phyloP scores from a whole-genome alignment of 2,888 invertebrate species.

The Phyllotreta striolata region DNA sequence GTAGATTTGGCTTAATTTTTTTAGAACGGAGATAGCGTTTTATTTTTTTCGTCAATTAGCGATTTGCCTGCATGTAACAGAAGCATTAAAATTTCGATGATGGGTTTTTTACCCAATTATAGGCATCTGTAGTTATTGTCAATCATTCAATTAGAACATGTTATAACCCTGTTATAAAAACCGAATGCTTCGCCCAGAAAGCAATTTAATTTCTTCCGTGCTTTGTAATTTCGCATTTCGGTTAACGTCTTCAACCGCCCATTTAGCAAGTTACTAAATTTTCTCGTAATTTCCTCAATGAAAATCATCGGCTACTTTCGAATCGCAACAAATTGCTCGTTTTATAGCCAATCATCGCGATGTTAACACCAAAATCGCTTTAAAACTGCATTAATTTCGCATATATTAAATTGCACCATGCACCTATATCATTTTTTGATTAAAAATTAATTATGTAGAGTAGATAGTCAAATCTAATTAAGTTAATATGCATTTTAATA shows the following conservation, averaged over 20 bases:
- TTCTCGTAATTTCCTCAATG: constrained; percentile 11
- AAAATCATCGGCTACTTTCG: neutral
- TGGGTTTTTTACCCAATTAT: too few species aligned
- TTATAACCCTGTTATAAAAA: too few species aligned
- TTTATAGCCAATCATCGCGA: neutral
- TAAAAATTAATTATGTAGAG: constrained; percentile 38
- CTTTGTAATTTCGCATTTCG: constrained; percentile 11
- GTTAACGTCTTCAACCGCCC: constrained; percentile 2
- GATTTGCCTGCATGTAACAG: too few species aligned
- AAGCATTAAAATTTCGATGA: too few species aligned
- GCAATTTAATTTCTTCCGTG: too few species aligned
- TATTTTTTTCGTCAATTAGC: neutral
- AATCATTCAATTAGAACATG: too few species aligned
- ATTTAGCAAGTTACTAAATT: constrained; percentile 4
- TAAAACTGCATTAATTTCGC: neutral
- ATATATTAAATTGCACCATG: constrained; percentile 34
- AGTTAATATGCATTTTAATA: constrained; percentile 17
- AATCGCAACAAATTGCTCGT: constrained; percentile 1
- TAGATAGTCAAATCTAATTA: constrained; percentile 20
- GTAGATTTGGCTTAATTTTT: constrained; percentile 38
- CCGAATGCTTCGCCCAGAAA: too few species aligned
- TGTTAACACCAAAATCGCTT: constrained; percentile 1
- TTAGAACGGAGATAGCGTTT: neutral
- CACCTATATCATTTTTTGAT: constrained; percentile 38
- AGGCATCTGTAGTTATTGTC: too few species aligned